Evolutionary conservation across 2,113 vertebrate genomes (phyloP).

Genomic region (Odocoileus virginianus): DNA sequence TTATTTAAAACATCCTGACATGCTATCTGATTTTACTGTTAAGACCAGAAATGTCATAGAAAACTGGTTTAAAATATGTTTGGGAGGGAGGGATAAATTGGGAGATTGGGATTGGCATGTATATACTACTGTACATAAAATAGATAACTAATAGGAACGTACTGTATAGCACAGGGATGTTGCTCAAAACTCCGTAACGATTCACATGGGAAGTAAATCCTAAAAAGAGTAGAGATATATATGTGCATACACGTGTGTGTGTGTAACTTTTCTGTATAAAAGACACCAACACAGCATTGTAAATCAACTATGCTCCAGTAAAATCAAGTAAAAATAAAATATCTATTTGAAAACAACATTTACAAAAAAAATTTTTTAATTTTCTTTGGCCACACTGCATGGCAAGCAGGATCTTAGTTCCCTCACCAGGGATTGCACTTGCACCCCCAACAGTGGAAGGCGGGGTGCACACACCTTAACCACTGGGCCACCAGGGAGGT

Average conservation of each 20-base stretch:
- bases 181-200: not conserved
- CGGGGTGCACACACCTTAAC: not conserved
- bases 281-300: not conserved
- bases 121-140: not conserved
- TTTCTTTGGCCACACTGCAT: not conserved
- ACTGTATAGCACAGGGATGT: not conserved
- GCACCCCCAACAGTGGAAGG: accelerated
- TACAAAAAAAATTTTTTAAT: not conserved
- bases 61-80: not conserved
- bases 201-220: not conserved
- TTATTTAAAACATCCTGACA: not conserved
- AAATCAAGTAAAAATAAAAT: not conserved
- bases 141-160: not conserved
- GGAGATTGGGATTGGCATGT: not conserved
- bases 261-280: too few species aligned
- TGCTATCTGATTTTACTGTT: not conserved
- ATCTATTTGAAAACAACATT: not conserved
- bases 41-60: not conserved
- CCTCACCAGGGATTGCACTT: not conserved
- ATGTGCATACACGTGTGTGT: not conserved
- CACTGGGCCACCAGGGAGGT: not conserved
- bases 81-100: not conserved
- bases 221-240: not conserved
- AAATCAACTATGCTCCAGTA: not conserved
- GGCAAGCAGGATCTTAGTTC: not conserved